phyloP scores from a whole-genome alignment of 2,888 invertebrate species.

The Harmothoe impar region DNA sequence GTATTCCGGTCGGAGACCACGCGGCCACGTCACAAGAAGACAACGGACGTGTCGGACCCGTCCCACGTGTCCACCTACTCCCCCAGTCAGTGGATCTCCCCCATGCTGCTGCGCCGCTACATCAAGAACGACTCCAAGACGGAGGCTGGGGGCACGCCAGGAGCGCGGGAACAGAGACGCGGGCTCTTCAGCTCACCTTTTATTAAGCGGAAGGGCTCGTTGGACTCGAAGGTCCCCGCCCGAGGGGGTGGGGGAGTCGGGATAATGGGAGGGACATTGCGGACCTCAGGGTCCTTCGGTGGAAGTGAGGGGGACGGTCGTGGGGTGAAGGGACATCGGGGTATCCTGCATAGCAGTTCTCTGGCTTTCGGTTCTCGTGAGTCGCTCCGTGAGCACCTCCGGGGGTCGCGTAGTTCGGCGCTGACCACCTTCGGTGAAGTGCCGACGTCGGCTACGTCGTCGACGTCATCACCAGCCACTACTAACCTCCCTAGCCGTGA shows the following conservation, averaged over 20 bases:
- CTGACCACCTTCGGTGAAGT: constrained; percentile 30
- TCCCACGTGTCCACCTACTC: constrained; percentile 58
- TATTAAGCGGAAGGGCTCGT: constrained; percentile 60
- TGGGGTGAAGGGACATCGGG: neutral
- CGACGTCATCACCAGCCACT: too few species aligned
- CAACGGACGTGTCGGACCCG: constrained; percentile 6
- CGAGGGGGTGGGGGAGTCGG: neutral
- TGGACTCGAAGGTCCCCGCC: constrained; percentile 55
- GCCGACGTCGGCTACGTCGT: neutral
- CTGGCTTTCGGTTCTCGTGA: constrained; percentile 47
- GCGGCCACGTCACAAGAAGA: neutral
- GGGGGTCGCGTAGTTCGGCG: neutral
- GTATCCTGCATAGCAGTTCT: constrained; percentile 53
- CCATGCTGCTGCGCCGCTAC: constrained; percentile 61
- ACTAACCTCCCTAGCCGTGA: neutral
- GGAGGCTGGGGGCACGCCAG: neutral
- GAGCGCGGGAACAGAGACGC: constrained; percentile 40
- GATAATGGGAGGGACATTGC: neutral
- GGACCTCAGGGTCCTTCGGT: constrained; percentile 52
- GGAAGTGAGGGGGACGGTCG: constrained; percentile 1
- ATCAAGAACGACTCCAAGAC: constrained; percentile 41
- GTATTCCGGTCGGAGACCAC: neutral
- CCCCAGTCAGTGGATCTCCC: constrained; percentile 62
- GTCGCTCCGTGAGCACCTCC: constrained; percentile 35
- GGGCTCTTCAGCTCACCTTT: constrained; percentile 63